Percentiles rank a stretch among this genome's conserved stretches.
Evolutionary conservation across 35 echinoderm and acorn worm genomes (phyloP).

Genomic region (Apostichopus parvimensis): DNA sequence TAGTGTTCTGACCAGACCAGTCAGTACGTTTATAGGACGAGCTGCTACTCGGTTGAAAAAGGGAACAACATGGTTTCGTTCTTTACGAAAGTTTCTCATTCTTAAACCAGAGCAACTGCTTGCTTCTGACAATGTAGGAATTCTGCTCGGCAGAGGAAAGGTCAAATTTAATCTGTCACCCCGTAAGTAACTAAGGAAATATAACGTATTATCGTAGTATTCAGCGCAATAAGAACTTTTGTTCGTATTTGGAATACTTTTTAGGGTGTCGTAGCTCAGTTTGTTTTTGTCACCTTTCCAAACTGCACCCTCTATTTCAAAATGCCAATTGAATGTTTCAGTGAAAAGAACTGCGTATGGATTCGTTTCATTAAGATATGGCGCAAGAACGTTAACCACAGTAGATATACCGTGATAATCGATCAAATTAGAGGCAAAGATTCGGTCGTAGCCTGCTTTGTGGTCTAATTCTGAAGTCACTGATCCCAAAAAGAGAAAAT

Average conservation of each 20-base stretch:
- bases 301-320: not conserved
- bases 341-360: conserved; percentile 60
- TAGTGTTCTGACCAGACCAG: conserved; percentile 45
- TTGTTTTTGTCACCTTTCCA: not conserved
- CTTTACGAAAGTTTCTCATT: conserved; percentile 68
- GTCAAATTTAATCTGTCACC: conserved; percentile 10
- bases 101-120: conserved; percentile 43
- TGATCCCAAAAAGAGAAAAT: conserved; percentile 38
- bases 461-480: not conserved
- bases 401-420: conserved; percentile 29
- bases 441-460: conserved; percentile 56
- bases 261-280: not conserved
- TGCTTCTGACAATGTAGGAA: conserved; percentile 18
- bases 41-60: conserved; percentile 43
- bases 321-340: conserved; percentile 46
- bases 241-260: not conserved
- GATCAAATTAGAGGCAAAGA: conserved; percentile 62
- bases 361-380: conserved; percentile 55
- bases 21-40: conserved; percentile 38
- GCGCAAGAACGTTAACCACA: conserved; percentile 41
- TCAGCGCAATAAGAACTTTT: no score
- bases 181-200: conserved; percentile 63
- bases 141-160: not conserved
- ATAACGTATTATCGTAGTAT: conserved; percentile 64
- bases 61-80: conserved; percentile 58